Conservation (phyloP, 2,113 vertebrate species). For the Telmatochromis sp. region DNA sequence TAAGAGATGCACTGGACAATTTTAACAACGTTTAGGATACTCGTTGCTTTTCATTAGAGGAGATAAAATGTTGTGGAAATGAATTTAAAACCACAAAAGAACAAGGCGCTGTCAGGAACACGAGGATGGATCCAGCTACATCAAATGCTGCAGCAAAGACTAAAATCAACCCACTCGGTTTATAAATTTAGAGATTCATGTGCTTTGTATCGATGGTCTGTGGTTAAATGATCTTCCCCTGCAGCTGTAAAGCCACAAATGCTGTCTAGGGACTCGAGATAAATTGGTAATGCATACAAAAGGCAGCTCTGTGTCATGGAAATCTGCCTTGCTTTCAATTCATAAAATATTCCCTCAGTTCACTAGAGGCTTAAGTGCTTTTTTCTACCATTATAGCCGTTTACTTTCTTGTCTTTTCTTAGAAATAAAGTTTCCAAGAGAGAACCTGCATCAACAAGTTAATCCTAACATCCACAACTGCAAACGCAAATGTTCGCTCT, state of each 20-base stretch:
- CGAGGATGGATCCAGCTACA: constrained; percentile 35
- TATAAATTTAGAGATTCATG: constrained; percentile 18
- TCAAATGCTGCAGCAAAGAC: constrained; percentile 25
- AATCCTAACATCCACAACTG: neutral
- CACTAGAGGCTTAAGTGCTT: constrained; percentile 6
- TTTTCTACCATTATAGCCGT: neutral
- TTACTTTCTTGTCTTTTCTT: neutral
- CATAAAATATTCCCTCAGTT: constrained; percentile 39
- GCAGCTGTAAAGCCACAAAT: constrained; percentile 43
- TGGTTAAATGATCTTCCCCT: constrained; percentile 41
- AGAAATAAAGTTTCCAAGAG: neutral
- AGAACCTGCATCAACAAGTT: constrained; percentile 9
- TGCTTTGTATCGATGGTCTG: constrained; percentile 25
- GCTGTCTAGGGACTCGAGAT: constrained; percentile 26
- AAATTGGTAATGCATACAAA: constrained; percentile 49
- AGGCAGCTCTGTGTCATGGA: constrained; percentile 23
- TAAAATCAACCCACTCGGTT: constrained; percentile 12
- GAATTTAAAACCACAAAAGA: constrained; percentile 27
- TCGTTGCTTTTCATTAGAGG: constrained; percentile 5
- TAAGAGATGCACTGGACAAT: neutral
- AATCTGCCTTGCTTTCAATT: constrained; percentile 36
- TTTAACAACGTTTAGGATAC: constrained; percentile 17
- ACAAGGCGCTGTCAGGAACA: constrained; percentile 40
- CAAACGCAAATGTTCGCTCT: neutral
- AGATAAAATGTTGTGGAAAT: constrained; percentile 10